Percentiles rank a stretch among this genome's conserved stretches.
Conservation (phyloP, 53 echinoderm and acorn worm species). For the Holothuria leucospilota region DNA sequence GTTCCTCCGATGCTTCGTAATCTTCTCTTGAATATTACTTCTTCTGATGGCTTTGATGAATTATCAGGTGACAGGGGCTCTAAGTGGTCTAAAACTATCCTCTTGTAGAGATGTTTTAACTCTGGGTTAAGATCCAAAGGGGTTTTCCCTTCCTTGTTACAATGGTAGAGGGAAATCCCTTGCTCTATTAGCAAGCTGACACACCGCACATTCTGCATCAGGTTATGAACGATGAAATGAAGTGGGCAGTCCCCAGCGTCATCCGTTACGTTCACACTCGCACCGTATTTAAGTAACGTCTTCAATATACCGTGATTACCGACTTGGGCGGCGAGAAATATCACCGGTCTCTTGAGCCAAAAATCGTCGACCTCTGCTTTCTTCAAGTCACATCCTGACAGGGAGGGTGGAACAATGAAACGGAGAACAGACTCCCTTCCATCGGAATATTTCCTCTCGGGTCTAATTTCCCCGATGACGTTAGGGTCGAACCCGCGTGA, state of each 20-base stretch:
- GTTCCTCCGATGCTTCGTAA: slow-evolving; percentile 32
- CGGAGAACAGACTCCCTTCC: slow-evolving; percentile 36
- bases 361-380: slow-evolving; percentile 59
- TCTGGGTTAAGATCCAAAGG: slow-evolving; percentile 79
- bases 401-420: slow-evolving; percentile 33
- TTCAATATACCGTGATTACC: slow-evolving; percentile 73
- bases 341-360: slow-evolving; percentile 69
- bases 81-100: slow-evolving; percentile 78
- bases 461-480: slow-evolving; percentile 25
- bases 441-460: background rate
- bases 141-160: slow-evolving; percentile 64
- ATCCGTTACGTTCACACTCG: slow-evolving; percentile 70
- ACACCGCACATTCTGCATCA: slow-evolving; percentile 79
- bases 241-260: slow-evolving; percentile 63
- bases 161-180: slow-evolving; percentile 67
- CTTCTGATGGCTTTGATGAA: slow-evolving; percentile 54
- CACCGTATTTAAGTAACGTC: slow-evolving; percentile 81
- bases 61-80: slow-evolving; percentile 78
- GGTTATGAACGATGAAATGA: slow-evolving; percentile 75
- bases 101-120: slow-evolving; percentile 74
- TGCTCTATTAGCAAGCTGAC: slow-evolving; percentile 75
- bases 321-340: slow-evolving; percentile 81
- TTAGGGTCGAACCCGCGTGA: slow-evolving; percentile 83
- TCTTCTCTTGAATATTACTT: slow-evolving; percentile 37
- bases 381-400: slow-evolving; percentile 12